Evolutionary conservation across 2,113 vertebrate species (phyloP).

Genomic region (Albula glossodonta): DNA sequence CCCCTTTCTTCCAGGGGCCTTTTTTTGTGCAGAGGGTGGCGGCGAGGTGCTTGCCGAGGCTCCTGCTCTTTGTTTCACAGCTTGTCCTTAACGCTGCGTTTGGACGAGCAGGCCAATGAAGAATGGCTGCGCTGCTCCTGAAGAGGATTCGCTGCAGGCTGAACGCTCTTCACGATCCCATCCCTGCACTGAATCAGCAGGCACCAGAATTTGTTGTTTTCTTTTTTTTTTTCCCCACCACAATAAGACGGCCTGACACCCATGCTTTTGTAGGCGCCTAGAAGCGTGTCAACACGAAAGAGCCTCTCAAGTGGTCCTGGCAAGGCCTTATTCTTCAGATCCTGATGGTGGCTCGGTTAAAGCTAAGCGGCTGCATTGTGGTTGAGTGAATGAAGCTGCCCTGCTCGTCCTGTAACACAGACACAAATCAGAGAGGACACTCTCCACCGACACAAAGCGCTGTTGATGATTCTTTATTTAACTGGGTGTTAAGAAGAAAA

Average conservation of each 20-base stretch:
- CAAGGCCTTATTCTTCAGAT: neutral
- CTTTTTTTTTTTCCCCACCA: neutral
- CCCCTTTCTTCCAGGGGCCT: neutral
- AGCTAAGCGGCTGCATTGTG: neutral
- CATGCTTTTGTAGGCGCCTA: neutral
- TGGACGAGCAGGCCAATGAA: neutral
- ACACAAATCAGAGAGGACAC: neutral
- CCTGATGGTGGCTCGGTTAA: neutral
- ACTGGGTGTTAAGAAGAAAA: too few species aligned
- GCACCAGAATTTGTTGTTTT: neutral
- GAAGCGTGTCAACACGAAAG: neutral
- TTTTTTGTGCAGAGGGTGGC: neutral
- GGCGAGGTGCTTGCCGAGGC: neutral
- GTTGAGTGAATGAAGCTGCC: neutral
- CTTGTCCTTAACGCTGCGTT: neutral
- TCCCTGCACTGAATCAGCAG: neutral
- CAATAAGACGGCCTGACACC: constrained; percentile 9
- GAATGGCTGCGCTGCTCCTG: neutral
- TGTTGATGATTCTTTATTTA: too few species aligned
- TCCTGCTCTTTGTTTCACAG: neutral
- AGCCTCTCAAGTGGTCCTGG: neutral
- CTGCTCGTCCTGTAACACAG: neutral
- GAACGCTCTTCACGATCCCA: neutral
- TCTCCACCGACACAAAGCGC: too few species aligned
- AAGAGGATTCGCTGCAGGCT: neutral